Evolutionary conservation across 2,797 vertebrate genomes (phyloP).

Genomic region (Myiotriccus ornatus): DNA sequence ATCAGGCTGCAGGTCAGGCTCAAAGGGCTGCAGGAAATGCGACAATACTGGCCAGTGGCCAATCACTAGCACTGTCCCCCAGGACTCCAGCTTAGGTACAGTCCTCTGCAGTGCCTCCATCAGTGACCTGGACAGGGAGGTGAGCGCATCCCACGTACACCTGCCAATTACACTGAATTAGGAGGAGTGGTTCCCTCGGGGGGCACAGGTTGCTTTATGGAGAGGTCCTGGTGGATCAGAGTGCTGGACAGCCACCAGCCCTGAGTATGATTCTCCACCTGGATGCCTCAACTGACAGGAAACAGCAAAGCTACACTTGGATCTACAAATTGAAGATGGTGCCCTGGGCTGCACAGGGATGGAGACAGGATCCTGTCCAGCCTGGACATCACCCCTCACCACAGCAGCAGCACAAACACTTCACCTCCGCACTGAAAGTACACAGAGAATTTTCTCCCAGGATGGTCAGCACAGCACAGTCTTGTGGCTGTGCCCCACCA

Average conservation of each 20-base stretch:
- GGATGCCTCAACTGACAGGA: background rate
- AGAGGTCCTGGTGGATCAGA: background rate
- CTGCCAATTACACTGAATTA: background rate
- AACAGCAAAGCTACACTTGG: background rate
- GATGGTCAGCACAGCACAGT: background rate
- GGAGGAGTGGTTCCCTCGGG: background rate
- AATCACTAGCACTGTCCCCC: background rate
- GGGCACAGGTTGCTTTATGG: background rate
- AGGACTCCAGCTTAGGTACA: background rate
- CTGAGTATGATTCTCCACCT: background rate
- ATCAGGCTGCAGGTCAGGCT: background rate
- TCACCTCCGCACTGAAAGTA: background rate
- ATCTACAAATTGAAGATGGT: no score
- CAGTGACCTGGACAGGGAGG: background rate
- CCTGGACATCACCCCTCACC: background rate
- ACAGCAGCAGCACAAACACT: background rate
- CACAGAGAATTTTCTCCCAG: background rate
- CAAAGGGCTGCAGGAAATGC: background rate
- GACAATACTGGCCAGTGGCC: background rate
- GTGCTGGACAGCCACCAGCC: background rate
- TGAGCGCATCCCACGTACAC: fast-evolving
- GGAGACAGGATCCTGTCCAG: background rate
- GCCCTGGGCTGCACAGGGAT: background rate
- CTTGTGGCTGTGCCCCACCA: background rate
- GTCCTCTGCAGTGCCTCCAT: background rate